Base-by-base conservation (phyloP, 2,888 invertebrate genomes). In the Rhaphigaster nebulosa region DNA sequence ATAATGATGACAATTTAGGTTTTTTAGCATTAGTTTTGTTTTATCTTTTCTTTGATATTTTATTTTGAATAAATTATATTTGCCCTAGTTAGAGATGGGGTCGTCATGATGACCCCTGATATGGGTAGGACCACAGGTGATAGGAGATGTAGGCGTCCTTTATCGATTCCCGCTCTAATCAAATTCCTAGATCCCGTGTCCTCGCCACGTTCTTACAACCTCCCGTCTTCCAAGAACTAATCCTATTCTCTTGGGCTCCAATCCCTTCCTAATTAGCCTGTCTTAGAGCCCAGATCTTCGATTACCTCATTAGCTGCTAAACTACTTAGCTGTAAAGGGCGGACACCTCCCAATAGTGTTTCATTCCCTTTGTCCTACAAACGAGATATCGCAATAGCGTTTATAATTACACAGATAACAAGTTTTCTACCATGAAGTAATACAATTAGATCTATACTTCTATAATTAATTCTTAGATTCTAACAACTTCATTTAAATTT, bases 201-300 rank as follows among this genome's bases (percentile, higher is more conserved):
- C 84, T n/a, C 45, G 45, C 45, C 84, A 84, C 84, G 13, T 84
- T 84, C 70, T 84, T 84, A 84, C 84, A 84, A 41, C 45, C 45
- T 50, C 1, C 84, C 84, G 12, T 23, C 84, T n/a, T n/a, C 84
- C 45, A n/a, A 84, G 84, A 45, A n/a, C 84, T 84, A 84, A 84
- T 84, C 84, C 84, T 45, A 84, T 80, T 76, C 84, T n/a, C 84
- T 45, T 15, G n/a, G n/a, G 84, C 26, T n/a, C 84, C 84, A 45
- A 84, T 84, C 84, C n/a, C 45, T 50, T 84, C 23, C 84, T 84
- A 84, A 84, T 84, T 84, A 84, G 45, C 84, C 84, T 84, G 84
- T 50, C 84, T n/a, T 38, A 50, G 84, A 34, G 41, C 45, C 84
- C n/a, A 20, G 70, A 20, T 76, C 70, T 76, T 76, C 70, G 70